Evolutionary conservation across 1,140 invertebrate genomes (phyloP).

Genomic region (Wasmannia auropunctata): DNA sequence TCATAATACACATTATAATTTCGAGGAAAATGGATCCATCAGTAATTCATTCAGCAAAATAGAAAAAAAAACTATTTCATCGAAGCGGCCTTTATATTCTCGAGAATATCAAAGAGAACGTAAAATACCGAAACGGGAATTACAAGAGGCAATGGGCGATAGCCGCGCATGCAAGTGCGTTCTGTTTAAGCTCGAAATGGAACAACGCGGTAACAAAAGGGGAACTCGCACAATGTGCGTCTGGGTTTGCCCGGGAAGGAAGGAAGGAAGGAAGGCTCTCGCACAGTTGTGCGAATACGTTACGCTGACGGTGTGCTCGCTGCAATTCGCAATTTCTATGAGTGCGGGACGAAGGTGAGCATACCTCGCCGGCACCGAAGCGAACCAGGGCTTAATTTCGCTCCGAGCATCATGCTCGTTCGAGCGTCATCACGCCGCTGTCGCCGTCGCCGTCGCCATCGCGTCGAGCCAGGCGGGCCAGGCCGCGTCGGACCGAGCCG

Average conservation of each 20-base stretch:
- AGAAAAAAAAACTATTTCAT: not conserved
- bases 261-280: conserved; percentile 10
- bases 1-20: not conserved
- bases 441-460: conserved; percentile 52
- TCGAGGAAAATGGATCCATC: not conserved
- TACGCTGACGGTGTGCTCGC: conserved; percentile 42
- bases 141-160: conserved; percentile 6
- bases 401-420: conserved; percentile 26
- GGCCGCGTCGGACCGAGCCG: not conserved
- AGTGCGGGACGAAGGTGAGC: conserved; percentile 58
- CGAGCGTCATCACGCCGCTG: conserved; percentile 27
- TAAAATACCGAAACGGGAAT: not conserved
- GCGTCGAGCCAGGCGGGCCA: conserved; percentile 38
- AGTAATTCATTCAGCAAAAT: not conserved
- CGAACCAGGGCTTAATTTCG: conserved; percentile 46
- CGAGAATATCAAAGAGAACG: not conserved
- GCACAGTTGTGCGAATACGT: conserved; percentile 42
- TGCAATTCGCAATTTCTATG: conserved; percentile 38
- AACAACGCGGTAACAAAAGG: conserved; percentile 73
- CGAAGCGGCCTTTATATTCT: not conserved
- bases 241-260: conserved; percentile 49
- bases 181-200: conserved; percentile 71
- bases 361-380: conserved; percentile 11
- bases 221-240: conserved; percentile 71
- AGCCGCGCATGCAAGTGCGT: not conserved